Percentiles rank a stretch among this genome's conserved stretches.
phyloP scores from a whole-genome alignment of 2,113 vertebrate genomes.

The Empidonax traillii region DNA sequence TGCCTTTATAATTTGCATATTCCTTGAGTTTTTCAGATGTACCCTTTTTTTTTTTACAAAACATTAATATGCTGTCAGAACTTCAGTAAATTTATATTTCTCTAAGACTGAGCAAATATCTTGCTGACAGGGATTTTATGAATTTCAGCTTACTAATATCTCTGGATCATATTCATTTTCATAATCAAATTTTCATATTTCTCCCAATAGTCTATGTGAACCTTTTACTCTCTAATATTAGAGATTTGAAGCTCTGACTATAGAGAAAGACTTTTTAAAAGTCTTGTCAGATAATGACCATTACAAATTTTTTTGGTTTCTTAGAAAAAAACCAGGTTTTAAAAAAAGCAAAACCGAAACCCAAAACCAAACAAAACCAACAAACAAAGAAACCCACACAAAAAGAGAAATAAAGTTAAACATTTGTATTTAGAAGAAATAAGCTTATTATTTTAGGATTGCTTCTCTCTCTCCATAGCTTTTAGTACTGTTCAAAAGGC shows the following conservation, averaged over 20 bases:
- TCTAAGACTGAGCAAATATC: not conserved
- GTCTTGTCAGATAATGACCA: not conserved
- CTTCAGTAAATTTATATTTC: not conserved
- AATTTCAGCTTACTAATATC: not conserved
- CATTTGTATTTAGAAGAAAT: not conserved
- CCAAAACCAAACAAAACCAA: not conserved
- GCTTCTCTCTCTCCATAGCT: not conserved
- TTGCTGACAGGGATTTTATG: not conserved
- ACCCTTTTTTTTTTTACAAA: not conserved
- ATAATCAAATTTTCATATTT: not conserved
- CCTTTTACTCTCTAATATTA: not conserved
- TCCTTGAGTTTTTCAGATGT: not conserved
- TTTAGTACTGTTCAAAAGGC: not conserved
- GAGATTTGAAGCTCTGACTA: not conserved
- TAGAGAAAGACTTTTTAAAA: not conserved
- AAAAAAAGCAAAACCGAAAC: not conserved
- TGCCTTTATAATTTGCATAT: not conserved
- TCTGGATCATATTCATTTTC: not conserved
- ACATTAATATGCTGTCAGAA: not conserved
- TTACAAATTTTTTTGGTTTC: not conserved
- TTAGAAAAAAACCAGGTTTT: not conserved
- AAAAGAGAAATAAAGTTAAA: not conserved
- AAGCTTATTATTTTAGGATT: not conserved
- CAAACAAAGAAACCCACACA: rapidly evolving
- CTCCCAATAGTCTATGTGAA: not conserved